Conservation (phyloP, 1,140 invertebrate species). For the Pseudomyrmex flavicornis region DNA sequence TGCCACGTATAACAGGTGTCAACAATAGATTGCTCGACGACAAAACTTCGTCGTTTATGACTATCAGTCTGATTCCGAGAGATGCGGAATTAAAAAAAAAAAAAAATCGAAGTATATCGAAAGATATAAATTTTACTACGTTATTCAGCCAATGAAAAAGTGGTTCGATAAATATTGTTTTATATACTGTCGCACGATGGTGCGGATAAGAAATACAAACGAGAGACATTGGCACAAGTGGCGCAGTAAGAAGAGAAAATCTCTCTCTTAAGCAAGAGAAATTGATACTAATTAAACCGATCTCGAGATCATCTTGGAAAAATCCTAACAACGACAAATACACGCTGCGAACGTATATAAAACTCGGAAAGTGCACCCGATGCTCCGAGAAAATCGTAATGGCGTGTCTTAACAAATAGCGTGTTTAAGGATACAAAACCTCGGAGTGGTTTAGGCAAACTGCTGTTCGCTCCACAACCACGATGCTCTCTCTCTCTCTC, state of each 20-base stretch:
- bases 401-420: background rate
- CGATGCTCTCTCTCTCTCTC: constrained; percentile 18
- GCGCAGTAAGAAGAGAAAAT: too few species aligned
- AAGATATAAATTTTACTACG: constrained; percentile 7
- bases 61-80: background rate
- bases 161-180: background rate
- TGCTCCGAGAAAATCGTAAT: background rate
- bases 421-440: constrained; percentile 16
- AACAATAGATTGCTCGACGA: constrained; percentile 14
- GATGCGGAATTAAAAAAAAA: constrained; percentile 1
- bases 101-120: background rate
- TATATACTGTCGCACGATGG: background rate
- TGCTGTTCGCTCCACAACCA: constrained; percentile 12
- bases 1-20: constrained; percentile 39
- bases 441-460: constrained; percentile 12
- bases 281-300: too few species aligned
- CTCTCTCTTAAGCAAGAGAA: too few species aligned
- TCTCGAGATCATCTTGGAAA: too few species aligned
- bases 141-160: constrained; percentile 11
- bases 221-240: too few species aligned
- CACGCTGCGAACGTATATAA: constrained; percentile 14
- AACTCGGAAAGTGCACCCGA: constrained; percentile 6
- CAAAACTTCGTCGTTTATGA: background rate
- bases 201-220: too few species aligned
- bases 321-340: constrained; percentile 6